Evolutionary conservation across 2,888 invertebrate genomes (phyloP), one percentile per base, ranked within the genome.

Genomic region (Rotaria sp.): DNA sequence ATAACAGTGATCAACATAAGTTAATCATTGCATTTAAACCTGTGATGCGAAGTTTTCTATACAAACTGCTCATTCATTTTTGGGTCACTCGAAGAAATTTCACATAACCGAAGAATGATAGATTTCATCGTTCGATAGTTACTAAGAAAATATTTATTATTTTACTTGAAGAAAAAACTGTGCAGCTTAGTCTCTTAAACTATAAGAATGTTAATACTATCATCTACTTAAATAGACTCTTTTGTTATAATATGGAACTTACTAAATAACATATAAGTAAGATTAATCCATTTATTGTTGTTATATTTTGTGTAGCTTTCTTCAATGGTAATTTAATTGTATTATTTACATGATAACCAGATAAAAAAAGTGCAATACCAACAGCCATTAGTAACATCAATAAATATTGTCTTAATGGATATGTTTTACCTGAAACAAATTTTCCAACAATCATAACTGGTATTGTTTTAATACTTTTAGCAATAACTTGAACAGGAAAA

Each of bases 361-460:
- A 92, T 93, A 99, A 94, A 91, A 99, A 99, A 89, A 97, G 93
- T 87, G 94, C 93, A 94, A 98, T 97, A 87, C 99, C 99, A 55
- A 94, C 89, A 0, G 97, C 97, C 89, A 99, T 95, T 88, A 96
- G 93, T 75, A 94, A 91, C 2, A 97, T 97, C 0, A 96, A 95
- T 18, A 94, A 93, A 91, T 98, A 99, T 92, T 99, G 98, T 90
- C 96, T 95, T 89, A 93, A 93, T 90, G 95, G 94, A 91, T 96
- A 97, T 88, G 94, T 94, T 89, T 94, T 94, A 87, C 94, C 94
- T 0, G 96, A 95, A 86, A 99, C 93, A 87, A 97, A 91, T 92
- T 95, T 95, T 41, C 97, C 97, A 97, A 99, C 98, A 90, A 97
- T 90, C 98, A 99, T 99, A 84, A 98, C 97, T 7, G 91, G 91